These are phyloP conservation scores for Hexactinellida sp. DNA, from an alignment of 37 sponge, comb jelly and placozoan genomes.

Conservation along the genomic window DNA sequence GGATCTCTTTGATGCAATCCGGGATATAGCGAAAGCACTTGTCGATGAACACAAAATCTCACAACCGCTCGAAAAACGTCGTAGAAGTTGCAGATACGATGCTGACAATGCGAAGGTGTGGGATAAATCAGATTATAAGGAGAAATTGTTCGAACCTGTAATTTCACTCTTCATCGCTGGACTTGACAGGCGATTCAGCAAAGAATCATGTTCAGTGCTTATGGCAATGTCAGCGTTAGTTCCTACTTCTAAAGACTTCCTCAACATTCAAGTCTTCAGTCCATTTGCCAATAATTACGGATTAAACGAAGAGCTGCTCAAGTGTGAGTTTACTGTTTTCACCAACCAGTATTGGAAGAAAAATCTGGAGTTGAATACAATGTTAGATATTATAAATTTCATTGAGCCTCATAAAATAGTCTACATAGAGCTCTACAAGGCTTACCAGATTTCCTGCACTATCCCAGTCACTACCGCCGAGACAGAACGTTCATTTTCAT, in stretches of 20 bases:
- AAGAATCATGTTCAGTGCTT: neutral
- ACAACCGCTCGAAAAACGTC: neutral
- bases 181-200: neutral
- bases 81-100: neutral
- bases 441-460: neutral
- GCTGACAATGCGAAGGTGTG: neutral
- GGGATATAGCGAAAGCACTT: neutral
- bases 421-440: neutral
- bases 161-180: neutral
- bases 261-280: neutral
- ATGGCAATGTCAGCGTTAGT: neutral
- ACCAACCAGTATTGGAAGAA: neutral
- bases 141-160: neutral
- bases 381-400: neutral
- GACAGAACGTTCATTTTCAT: neutral
- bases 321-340: neutral
- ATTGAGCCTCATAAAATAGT: neutral
- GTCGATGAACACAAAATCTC: neutral
- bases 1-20: neutral
- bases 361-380: neutral
- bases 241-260: neutral
- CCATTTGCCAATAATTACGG: neutral
- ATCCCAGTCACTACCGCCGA: neutral
- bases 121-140: neutral
- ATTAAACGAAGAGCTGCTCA: neutral